Base-by-base conservation (phyloP, 92 coral and sea anemone species). In the Epizoanthus ramosus region DNA sequence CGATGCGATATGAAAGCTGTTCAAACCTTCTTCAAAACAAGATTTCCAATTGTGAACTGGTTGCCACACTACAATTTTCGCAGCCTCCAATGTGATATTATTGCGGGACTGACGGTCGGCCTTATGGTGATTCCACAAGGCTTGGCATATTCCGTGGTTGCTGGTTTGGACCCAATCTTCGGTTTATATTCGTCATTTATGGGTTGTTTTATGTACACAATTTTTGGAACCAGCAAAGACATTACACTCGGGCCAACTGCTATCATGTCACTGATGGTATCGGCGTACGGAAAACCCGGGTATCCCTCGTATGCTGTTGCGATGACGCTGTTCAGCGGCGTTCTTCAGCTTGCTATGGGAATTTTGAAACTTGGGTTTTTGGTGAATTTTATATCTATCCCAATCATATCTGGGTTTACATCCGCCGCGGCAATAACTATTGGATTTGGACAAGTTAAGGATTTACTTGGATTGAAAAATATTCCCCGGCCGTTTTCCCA, bases 61-160 rank as follows among this genome's bases (percentile, higher is more conserved):
- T 88, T 97, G 13, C 98, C 97, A 8, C 66, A 70, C 25, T 97
- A 97, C 85, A 85, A 88, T 7, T 86, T 93, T 39, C 84, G 80
- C 24, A 85, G 74, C 17, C 70, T 97, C 41, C 98, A 97, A 73
- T 94, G 92, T 79, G 99, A 96, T 72, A 54, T 93, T 41, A 96
- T 96, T n/a, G 99, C 99, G 1, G 99, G 99, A 8, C 74, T 94
- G 69, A 90, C 99, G 0, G 98, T 96, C 23, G 99, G 99, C 2
- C 84, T 96, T 0, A 96, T 96, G 99, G 99, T 96, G 1, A 95
- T 96, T 17, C 99, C 99, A 16, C 99, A 96, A 74, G 99, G 99
- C 33, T 67, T 96, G 69, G 99, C 99, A 25, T 96, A 96, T 71
- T 98, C 98, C 8, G 89, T 94, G 15, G 86, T 96, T 0, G 99